Conservation (phyloP, 2,113 vertebrate species). For the Cynopterus brachyotis region DNA sequence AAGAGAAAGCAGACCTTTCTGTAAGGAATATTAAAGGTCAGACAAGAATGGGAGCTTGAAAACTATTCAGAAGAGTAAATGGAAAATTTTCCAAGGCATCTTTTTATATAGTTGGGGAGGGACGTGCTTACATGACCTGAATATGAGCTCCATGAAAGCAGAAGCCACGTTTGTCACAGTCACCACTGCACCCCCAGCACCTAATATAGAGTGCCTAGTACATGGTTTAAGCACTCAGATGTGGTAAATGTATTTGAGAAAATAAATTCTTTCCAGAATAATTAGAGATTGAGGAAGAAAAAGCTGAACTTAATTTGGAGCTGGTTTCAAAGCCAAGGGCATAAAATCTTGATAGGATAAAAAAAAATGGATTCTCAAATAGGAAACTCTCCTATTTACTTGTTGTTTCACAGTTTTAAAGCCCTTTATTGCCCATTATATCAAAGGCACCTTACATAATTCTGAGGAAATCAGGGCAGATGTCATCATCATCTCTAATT, state of each 20-base stretch:
- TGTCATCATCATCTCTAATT: background rate
- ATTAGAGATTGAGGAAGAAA: background rate
- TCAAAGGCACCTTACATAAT: background rate
- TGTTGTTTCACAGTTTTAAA: background rate
- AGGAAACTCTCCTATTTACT: background rate
- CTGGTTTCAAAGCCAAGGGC: background rate
- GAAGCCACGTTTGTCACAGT: background rate
- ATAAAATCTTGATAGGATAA: background rate
- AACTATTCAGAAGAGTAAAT: background rate
- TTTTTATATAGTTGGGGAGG: background rate
- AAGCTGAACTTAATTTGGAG: background rate
- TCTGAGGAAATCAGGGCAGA: background rate
- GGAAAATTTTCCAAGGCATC: background rate
- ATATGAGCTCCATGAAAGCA: background rate
- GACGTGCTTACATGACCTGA: background rate
- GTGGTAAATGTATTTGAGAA: background rate
- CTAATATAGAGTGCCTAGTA: background rate
- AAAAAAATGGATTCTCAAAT: background rate
- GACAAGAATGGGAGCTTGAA: background rate
- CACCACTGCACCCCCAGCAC: background rate
- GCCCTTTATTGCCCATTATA: background rate
- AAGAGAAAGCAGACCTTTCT: background rate
- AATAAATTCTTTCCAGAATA: conserved; percentile 18
- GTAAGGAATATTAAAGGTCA: background rate
- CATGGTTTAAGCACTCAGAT: background rate